Base-by-base conservation (phyloP, 2,888 invertebrate species). In the Muschampia plurimacula region DNA sequence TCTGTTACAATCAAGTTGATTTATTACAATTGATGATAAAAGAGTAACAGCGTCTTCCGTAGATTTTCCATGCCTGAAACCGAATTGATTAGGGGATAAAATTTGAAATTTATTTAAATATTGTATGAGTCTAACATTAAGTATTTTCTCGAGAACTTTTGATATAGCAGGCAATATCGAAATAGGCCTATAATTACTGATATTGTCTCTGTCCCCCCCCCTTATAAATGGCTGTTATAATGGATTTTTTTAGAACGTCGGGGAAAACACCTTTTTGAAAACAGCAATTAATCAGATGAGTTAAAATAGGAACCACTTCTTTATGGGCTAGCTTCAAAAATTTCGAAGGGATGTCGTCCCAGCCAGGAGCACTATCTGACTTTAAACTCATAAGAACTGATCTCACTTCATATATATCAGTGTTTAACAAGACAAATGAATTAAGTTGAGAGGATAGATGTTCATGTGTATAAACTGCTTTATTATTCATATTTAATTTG, bases 121-220 rank as follows among this genome's bases (percentile, higher is more conserved):
- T 55, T 67, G 36, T n/a, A 67, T 6, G n/a, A 67, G 39, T 15
- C 67, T 1, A 15, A 9, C 5, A 22, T 67, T 67, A 13, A 67
- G 0, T 41, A 36, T 7, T 68, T 64, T 64, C 59, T 72, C 63
- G 9, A 72, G 46, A 12, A 69, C 57, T 46, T 72, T 68, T 4
- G 68, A 73, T 46, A 69, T 69, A 6, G 73, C 44, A 9, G 72
- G 13, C 13, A n/a, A 52, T 22, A 22, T 22, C 22, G 22, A 22
- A 22, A 22, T 22, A 22, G 22, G 22, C 22, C 22, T 22, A 22
- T 52, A 52, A 52, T 52, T 52, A n/a, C 52, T 52, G 52, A 52
- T n/a, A 13, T 52, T n/a, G n/a, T 52, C n/a, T 52, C n/a, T 44
- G 44, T 44, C 44, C 44, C 44, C 44, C 44, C 10, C 44, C 44